Evolutionary conservation across 23 tunicate genomes (phyloP), one percentile per base, ranked within the genome.

Genomic region (Trididemnum miniatum): DNA sequence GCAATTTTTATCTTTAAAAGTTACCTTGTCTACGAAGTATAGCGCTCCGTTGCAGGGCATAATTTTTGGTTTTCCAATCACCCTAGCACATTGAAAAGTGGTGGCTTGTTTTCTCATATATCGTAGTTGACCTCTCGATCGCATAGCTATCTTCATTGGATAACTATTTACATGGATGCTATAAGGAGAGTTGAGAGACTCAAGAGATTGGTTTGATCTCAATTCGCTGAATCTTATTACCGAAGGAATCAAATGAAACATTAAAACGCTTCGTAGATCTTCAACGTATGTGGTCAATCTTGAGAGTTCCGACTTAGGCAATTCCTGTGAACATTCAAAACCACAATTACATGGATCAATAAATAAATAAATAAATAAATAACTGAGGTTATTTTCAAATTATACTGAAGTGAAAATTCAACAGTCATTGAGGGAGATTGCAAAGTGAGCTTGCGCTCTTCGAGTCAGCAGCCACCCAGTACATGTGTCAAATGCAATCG

Each of bases 21-120:
- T 71, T 34, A 86, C 90, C 85, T 71, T 86, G 52, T 86, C 80
- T 3, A 86, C 80, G 34, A 79, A 34, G 32, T 65, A 49, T 0
- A 86, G n/a, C 26, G 73, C 84, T 35, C 90, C 90, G 37, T 86
- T 86, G 39, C 90, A 86, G 15, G 90, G 84, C 36, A 35, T 24
- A 35, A 20, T 31, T 35, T 69, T 71, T 22, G 84, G 80, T 31
- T 52, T 32, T 22, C 80, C 59, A n/a, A 86, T 25, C 0, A 86
- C 62, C 35, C 84, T 80, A 23, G 84, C 65, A 51, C 90, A 86
- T 31, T 86, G 90, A 27, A 86, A 36, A 51, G 79, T 31, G 1
- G 60, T 37, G 1, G 80, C 72, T 0, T 12, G n/a, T 38, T 79
- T 86, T 31, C 74, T 52, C 25, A 59, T 35, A 32, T 35, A 59